Conservation (phyloP, 2,797 vertebrate species). For the Halcyon badia region DNA sequence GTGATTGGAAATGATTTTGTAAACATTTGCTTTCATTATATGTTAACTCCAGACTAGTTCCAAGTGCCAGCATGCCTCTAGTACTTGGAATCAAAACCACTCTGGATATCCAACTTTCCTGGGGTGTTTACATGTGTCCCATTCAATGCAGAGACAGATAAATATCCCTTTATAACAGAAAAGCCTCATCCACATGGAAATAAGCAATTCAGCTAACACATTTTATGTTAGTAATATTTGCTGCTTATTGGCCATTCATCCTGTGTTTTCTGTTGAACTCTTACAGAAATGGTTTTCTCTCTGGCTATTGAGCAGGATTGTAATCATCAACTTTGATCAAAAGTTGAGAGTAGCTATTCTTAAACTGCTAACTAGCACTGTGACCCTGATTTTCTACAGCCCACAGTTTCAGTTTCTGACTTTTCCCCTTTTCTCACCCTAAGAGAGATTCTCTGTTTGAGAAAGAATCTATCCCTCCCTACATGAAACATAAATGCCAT, state of each 20-base stretch:
- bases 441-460: not conserved
- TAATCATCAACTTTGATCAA: slow-evolving; percentile 12
- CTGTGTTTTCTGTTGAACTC: slow-evolving; percentile 34
- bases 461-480: not conserved
- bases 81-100: slow-evolving; percentile 72
- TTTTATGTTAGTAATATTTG: slow-evolving; percentile 62
- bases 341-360: slow-evolving; percentile 49
- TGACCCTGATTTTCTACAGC: not conserved
- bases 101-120: slow-evolving; percentile 74
- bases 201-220: slow-evolving; percentile 52
- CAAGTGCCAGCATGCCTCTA: slow-evolving; percentile 67
- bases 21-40: slow-evolving; percentile 80
- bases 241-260: slow-evolving; percentile 51
- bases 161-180: slow-evolving; percentile 68
- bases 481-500: not conserved
- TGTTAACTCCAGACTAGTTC: slow-evolving; percentile 76
- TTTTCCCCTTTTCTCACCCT: not conserved
- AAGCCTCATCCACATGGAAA: slow-evolving; percentile 66
- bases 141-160: slow-evolving; percentile 71
- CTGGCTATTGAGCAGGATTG: slow-evolving; percentile 27
- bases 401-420: not conserved
- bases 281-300: slow-evolving; percentile 24
- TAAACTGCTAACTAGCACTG: slow-evolving; percentile 44
- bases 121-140: slow-evolving; percentile 73
- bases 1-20: slow-evolving; percentile 77